Evolutionary conservation across 2,888 invertebrate species (phyloP).

Genomic region (Andrena chrysosceles): DNA sequence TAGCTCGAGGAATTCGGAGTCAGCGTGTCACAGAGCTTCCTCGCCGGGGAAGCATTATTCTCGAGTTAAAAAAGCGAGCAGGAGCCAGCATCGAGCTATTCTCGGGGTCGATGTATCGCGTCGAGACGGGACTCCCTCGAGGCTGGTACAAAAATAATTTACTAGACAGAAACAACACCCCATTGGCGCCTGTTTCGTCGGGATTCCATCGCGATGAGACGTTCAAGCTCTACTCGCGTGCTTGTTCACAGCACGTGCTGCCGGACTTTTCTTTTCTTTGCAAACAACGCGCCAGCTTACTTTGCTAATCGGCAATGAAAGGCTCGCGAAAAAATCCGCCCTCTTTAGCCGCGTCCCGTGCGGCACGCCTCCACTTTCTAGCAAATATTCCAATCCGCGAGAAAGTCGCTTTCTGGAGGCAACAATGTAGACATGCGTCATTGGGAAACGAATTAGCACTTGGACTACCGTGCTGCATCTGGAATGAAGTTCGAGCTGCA

Average conservation of each 20-base stretch:
- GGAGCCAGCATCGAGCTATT: slow-evolving; percentile 54
- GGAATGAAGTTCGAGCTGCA: neutral
- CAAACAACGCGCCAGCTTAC: neutral
- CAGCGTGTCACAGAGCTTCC: neutral
- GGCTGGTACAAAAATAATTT: slow-evolving; percentile 69
- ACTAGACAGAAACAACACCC: slow-evolving; percentile 53
- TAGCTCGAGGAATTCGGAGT: too few relatives aligned
- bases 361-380: slow-evolving; percentile 47
- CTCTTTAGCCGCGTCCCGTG: slow-evolving; percentile 11
- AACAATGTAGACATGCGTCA: slow-evolving; percentile 34
- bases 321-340: slow-evolving; percentile 7
- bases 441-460: slow-evolving; percentile 44
- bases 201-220: slow-evolving; percentile 63
- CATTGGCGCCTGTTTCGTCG: slow-evolving; percentile 52
- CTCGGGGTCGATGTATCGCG: slow-evolving; percentile 41
- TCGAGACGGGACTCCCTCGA: slow-evolving; percentile 59
- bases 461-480: slow-evolving; percentile 4
- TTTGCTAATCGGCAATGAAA: slow-evolving; percentile 13
- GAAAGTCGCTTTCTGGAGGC: slow-evolving; percentile 48
- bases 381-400: slow-evolving; percentile 49
- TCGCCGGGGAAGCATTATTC: slow-evolving; percentile 17
- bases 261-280: neutral
- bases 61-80: slow-evolving; percentile 12
- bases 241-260: slow-evolving; percentile 29
- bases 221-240: slow-evolving; percentile 24